Evolutionary conservation across 2,113 vertebrate genomes (phyloP), one percentile per base, ranked within the genome.

Genomic region (Epinephelus moara): DNA sequence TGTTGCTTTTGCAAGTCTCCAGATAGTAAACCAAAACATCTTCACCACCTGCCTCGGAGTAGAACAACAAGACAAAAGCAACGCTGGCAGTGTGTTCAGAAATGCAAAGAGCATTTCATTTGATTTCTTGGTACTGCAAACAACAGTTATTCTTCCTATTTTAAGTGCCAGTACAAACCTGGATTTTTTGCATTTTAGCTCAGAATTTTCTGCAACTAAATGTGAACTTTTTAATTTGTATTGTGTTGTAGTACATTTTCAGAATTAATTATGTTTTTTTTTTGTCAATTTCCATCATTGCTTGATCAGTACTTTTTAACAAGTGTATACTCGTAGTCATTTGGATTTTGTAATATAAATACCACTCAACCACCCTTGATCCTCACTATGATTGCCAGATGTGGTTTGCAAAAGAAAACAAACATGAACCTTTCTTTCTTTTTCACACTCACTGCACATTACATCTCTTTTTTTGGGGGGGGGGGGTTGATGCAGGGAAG

Each of bases 401-500:
- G 81, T 88, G 79, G 15, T 77, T 85, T 76, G 19, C 71, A 70
- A 76, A 76, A 62, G 53, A 81, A 81, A 87, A 74, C 62, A 87
- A 75, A 84, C 70, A 75, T 23, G 12, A 56, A 70, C 61, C 37
- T 71, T 14, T 59, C 33, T 33, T 61, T 74, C 25, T 55, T 70
- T 73, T 66, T 62, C 40, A 80, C 27, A 70, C 52, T 82, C 62
- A 71, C 10, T 81, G 57, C 57, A 68, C 53, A 59, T 75, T 57
- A 56, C 33, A 85, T 86, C 70, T 81, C 50, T 72, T 56, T 84
- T 61, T 82, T 55, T 33, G 30, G 30, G 8, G 15, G 63, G 12
- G 59, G 61, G 61, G 61, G 63, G 68, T 30, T 85, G 79, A 73
- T 87, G 18, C 92, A 98, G 97, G 94, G 30, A 93, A 92, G 69